These are phyloP conservation scores for Myoxocephalus aenaeus DNA, from an alignment of 2,797 vertebrate genomes.

Conservation along the genomic window DNA sequence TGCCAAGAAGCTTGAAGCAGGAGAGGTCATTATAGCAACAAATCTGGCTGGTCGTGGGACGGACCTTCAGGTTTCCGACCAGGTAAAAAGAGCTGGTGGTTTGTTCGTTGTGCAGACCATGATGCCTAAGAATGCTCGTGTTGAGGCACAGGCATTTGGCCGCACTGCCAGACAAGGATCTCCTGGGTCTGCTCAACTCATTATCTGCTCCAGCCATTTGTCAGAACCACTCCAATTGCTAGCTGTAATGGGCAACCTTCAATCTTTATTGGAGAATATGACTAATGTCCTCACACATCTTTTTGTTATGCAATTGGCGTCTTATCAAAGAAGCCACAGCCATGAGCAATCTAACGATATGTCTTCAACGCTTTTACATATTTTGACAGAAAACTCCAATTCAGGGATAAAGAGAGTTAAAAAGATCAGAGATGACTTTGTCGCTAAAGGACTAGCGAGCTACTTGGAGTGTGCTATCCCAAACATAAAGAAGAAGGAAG, in stretches of 20 bases:
- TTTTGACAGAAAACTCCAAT: not conserved
- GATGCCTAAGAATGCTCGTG: slow-evolving; percentile 68
- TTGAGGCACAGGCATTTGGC: slow-evolving; percentile 68
- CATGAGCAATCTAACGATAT: not conserved
- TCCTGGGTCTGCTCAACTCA: slow-evolving; percentile 73
- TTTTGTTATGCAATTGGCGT: slow-evolving; percentile 11
- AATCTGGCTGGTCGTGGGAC: slow-evolving; percentile 77
- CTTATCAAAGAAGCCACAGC: not conserved
- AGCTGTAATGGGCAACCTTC: rapidly evolving
- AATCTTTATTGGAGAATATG: not conserved
- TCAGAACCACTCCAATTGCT: not conserved
- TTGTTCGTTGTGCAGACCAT: slow-evolving; percentile 79
- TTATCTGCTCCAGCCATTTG: slow-evolving; percentile 54
- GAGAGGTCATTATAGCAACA: slow-evolving; percentile 75
- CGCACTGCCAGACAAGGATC: slow-evolving; percentile 77
- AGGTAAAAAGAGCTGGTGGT: slow-evolving; percentile 59
- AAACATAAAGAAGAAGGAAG: slow-evolving; percentile 33
- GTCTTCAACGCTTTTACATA: not conserved
- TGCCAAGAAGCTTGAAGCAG: slow-evolving; percentile 18
- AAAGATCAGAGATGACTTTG: slow-evolving; percentile 22
- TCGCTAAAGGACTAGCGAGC: not conserved
- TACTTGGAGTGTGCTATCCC: slow-evolving; percentile 26
- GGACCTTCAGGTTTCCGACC: slow-evolving; percentile 49
- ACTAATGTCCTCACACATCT: rapidly evolving
- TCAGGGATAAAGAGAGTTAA: slow-evolving; percentile 22